phyloP scores from a whole-genome alignment of 2,797 vertebrate species.

The Hydrocynus forskahlii region DNA sequence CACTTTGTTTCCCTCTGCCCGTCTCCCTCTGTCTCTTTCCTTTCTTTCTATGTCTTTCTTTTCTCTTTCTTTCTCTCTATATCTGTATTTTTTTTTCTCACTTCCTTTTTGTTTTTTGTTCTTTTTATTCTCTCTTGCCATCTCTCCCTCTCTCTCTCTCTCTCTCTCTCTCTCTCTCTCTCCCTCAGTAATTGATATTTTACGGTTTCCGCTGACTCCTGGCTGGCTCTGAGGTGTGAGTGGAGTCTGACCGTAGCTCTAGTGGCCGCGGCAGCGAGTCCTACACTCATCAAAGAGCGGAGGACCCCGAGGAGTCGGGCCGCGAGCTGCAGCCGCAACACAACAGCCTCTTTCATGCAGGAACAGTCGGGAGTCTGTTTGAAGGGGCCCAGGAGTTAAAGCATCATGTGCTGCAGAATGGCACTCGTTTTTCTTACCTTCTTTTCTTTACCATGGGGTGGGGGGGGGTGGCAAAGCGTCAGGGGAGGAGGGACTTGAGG shows the following conservation, averaged over 20 bases:
- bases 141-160: conserved; percentile 12
- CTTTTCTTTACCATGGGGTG: conserved; percentile 22
- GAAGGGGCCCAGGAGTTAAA: conserved; percentile 69
- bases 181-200: conserved; percentile 66
- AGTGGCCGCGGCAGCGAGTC: conserved; percentile 50
- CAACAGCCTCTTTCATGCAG: conserved; percentile 79
- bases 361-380: conserved; percentile 79
- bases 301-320: conserved; percentile 69
- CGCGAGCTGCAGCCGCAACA: conserved; percentile 67
- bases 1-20: too few species aligned
- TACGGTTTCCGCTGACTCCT: conserved; percentile 69
- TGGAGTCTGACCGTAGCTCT: conserved; percentile 35
- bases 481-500: conserved; percentile 47
- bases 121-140: too few species aligned
- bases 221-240: conserved; percentile 53
- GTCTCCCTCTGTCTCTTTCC: too few species aligned
- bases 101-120: too few species aligned
- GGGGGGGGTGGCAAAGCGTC: conserved; percentile 46
- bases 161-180: conserved; percentile 12
- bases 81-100: too few species aligned
- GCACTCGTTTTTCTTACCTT: conserved; percentile 62
- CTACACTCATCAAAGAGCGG: conserved; percentile 71
- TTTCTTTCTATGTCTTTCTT: too few species aligned
- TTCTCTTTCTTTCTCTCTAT: too few species aligned
- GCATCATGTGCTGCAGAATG: conserved; percentile 75